Evolutionary conservation across 2,888 invertebrate genomes (phyloP).

Genomic region (Glyphotaelius pellucidus): DNA sequence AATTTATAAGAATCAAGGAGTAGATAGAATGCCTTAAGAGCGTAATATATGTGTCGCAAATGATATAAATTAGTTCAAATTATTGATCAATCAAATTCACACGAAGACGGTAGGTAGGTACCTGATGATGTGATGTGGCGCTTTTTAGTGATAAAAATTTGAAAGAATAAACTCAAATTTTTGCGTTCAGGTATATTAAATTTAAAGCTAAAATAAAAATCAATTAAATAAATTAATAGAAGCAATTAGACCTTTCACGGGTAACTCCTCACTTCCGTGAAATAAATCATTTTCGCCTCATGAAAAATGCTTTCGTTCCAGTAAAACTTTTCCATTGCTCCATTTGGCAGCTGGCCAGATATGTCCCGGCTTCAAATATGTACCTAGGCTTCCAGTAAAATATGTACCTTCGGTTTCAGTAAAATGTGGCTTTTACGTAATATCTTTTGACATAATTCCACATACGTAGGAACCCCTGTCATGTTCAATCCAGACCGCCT

Average conservation of each 20-base stretch:
- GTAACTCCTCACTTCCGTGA: not conserved
- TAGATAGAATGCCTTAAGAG: not conserved
- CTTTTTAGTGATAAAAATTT: not conserved
- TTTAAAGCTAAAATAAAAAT: not conserved
- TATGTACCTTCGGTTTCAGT: not conserved
- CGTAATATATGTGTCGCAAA: not conserved
- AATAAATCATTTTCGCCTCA: constrained; percentile 15
- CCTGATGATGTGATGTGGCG: no score
- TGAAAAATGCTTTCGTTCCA: constrained; percentile 34
- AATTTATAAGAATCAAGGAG: no score
- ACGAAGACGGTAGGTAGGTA: not conserved
- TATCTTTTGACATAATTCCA: constrained; percentile 50
- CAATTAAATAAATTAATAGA: not conserved
- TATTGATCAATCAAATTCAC: not conserved
- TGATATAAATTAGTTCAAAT: not conserved
- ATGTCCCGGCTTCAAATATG: not conserved
- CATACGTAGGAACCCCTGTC: constrained; percentile 48
- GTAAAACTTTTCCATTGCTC: constrained; percentile 43
- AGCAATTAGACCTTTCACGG: constrained; percentile 14
- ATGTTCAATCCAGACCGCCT: constrained; percentile 48
- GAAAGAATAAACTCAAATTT: no score
- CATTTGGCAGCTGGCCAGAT: constrained; percentile 42
- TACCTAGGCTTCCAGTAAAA: not conserved
- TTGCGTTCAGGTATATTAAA: no score
- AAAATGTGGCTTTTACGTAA: constrained; percentile 41